Evolutionary conservation across 2,797 vertebrate genomes (phyloP), one percentile per base, ranked within the genome.

Genomic region (Ibycter americanus): DNA sequence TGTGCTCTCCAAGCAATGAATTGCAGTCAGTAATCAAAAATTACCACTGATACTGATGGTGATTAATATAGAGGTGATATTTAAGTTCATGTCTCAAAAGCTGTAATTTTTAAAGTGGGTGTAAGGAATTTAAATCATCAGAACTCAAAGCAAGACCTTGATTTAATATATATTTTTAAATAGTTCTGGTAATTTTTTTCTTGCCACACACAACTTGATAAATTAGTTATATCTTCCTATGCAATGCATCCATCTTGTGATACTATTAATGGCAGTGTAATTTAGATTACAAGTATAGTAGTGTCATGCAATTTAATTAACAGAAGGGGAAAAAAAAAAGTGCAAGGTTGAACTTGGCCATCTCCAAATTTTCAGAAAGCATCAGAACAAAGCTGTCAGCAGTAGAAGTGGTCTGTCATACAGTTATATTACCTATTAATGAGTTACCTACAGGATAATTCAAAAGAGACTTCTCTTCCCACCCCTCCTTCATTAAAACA

Each of bases 341-440:
- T 42, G 32, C 13, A 51, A 87, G 34, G 9, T 56, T 85, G 62
- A 95, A 65, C 15, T 76, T 29, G 22, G 15, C n/a, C n/a, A 49
- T 40, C 42, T 77, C 72, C 47, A 36, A 83, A 70, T 90, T 89
- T 93, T 86, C 40, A 81, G n/a, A 79, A 84, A 93, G 36, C 62
- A 44, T 52, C 9, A 63, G 58, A 89, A 68, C 25, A 76, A 85
- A 79, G 20, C 34, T 83, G 27, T 34, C 51, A 78, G 58, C 46
- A 91, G n/a, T 19, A 72, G 14, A 84, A 76, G 13, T 38, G 32
- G 6, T 67, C 32, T 87, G 71, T 77, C 46, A 38, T 38, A 31
- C 36, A 59, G 29, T 85, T 70, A 59, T 23, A 36, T 16, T 47
- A 31, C 27, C 32, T 66, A 55, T 47, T 49, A 51, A 61, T 51